Evolutionary conservation across 2,888 invertebrate species (phyloP), one percentile per base, ranked within the genome.

Genomic region (Synergus umbraculus): DNA sequence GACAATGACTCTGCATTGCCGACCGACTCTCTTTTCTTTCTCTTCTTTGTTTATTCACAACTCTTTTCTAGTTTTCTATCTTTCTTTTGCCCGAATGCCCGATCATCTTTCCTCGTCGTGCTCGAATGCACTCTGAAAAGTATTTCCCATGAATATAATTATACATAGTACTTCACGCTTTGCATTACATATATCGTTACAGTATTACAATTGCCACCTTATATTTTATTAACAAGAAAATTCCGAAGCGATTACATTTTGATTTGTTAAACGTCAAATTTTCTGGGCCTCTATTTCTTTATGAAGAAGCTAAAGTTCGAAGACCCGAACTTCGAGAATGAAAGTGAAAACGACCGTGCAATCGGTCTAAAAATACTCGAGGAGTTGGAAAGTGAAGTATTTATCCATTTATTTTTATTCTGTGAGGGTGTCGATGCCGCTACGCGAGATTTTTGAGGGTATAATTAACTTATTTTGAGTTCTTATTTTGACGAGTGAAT

Each of bases 311-410:
- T 13, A 18, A 54, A 73, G 37, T 22, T 13, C 18, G 15, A 7
- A 64, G 44, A 49, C 22, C 54, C n/a, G 4, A 37, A 15, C 29
- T 37, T 37, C 10, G 29, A 54, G 73, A 73, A 73, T 54, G 73
- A 73, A 73, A 73, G 73, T 73, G 73, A 73, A 73, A 73, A 73
- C 73, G 49, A 73, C 54, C 37, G 73, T 37, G 73, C 49, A 73
- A 54, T 54, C 37, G 73, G 29, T 73, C 73, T 73, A 73, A 73
- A 73, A 73, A 73, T 73, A 69, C 22, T 49, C 10, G 15, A 12
- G 1, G 46, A 69, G 69, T 60, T 69, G 69, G 29, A 69, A 69
- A 46, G 65, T 29, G 65, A 8, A 10, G 44, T 69, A 69, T 69
- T 69, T 73, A 73, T 73, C 54, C 12, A 29, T 29, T 29, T 22